Base-by-base conservation (phyloP, 2,888 invertebrate genomes). In the Andricus curvator region DNA sequence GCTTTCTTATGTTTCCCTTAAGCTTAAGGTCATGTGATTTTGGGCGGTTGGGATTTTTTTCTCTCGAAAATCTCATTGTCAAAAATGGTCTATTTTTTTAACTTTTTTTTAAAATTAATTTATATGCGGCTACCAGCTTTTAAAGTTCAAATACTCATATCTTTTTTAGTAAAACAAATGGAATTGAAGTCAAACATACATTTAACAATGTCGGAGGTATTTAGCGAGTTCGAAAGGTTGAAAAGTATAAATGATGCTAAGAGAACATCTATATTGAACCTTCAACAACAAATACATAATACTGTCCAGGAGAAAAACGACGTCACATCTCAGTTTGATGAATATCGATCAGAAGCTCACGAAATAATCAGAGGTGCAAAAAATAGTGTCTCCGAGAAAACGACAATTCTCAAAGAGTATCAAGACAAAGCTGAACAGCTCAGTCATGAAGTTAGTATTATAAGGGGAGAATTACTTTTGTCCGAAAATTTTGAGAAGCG, bases 401-500 rank as follows among this genome's bases (percentile, higher is more conserved):
- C 8, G 8, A 9, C 6, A n/a, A 20, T 56, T 9, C 56, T 56
- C 0, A 20, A 20, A 56, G 56, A 56, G 20, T 56, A n/a, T n/a
- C 56, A 56, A 56, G n/a, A 56, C 0, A 56, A 56, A n/a, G 56
- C 56, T 9, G n/a, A 56, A 56, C n/a, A n/a, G n/a, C 56, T 56
- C n/a, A 56, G 56, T 56, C n/a, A 56, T 56, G 56, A 56, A 56
- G 56, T 56, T 56, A n/a, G 56, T n/a, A n/a, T 56, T 4, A 20
- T 56, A 56, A 56, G 56, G n/a, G 56, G n/a, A n/a, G n/a, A 56
- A 56, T 56, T 56, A n/a, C 56, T 56, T n/a, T n/a, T 56, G 56
- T 56, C 56, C 9, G 20, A 56, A 56, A n/a, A n/a, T 20, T 56
- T 20, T 8, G 56, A n/a, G 56, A 56, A 20, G 20, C 20, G 56